Evolutionary conservation across 2,888 invertebrate genomes (phyloP).

Genomic region (Suillia variegata): DNA sequence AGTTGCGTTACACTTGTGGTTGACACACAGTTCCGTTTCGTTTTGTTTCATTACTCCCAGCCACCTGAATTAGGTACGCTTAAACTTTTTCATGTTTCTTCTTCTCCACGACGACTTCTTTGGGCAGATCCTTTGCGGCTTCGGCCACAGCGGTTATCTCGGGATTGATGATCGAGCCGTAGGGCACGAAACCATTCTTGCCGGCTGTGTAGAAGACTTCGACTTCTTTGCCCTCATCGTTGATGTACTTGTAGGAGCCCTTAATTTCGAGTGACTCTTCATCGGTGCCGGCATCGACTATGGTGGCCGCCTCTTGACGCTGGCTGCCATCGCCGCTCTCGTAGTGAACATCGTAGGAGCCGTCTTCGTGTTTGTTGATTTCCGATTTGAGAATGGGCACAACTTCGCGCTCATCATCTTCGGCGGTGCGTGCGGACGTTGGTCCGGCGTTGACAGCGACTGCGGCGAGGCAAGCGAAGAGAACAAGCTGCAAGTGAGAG

Average conservation of each 20-base stretch:
- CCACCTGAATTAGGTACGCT: background rate
- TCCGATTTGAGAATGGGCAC: conserved; percentile 48
- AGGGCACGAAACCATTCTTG: conserved; percentile 57
- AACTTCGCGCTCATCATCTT: conserved; percentile 27
- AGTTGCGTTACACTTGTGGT: too few relatives aligned
- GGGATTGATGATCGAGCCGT: conserved; percentile 46
- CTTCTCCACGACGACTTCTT: conserved; percentile 23
- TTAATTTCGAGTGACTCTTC: conserved; percentile 46
- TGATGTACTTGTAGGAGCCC: conserved; percentile 55
- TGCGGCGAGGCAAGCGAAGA: conserved; percentile 25
- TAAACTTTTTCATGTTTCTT: conserved; percentile 6
- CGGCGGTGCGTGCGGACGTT: conserved; percentile 27
- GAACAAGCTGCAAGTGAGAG: conserved; percentile 25
- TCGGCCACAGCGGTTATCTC: conserved; percentile 53
- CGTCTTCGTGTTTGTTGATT: conserved; percentile 41
- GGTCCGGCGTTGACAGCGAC: conserved; percentile 30
- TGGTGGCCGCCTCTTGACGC: conserved; percentile 44
- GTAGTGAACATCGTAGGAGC: conserved; percentile 45
- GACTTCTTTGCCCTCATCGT: conserved; percentile 49
- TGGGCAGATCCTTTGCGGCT: conserved; percentile 52
- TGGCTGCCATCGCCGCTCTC: conserved; percentile 48
- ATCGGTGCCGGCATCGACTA: conserved; percentile 44
- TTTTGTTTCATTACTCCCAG: conserved; percentile 1
- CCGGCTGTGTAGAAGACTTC: conserved; percentile 59
- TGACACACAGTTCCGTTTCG: too few relatives aligned